Conservation (phyloP, 2,888 invertebrate species). For the Disparrhopalites patrizii region DNA sequence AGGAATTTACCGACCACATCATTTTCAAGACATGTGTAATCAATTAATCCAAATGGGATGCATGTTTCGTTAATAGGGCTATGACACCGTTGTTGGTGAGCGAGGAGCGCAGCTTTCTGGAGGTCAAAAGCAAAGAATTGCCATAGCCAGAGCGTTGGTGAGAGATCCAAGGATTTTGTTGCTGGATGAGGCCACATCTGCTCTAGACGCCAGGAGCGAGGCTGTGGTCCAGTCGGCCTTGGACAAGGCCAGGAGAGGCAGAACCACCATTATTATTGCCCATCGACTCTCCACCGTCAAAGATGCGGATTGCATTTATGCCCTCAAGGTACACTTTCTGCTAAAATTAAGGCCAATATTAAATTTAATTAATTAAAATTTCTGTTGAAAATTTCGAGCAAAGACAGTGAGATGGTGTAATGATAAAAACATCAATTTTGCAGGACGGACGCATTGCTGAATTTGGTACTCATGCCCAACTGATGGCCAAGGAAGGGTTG, state of each 20-base stretch:
- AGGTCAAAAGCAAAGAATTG: conserved; percentile 56
- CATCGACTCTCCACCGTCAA: conserved; percentile 50
- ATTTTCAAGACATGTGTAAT: background rate
- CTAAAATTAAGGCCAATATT: too few species aligned
- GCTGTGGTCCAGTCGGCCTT: conserved; percentile 56
- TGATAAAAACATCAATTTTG: too few species aligned
- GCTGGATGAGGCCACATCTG: conserved; percentile 55
- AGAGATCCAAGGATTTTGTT: conserved; percentile 53
- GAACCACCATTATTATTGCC: conserved; percentile 51
- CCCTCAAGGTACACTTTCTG: conserved; percentile 49
- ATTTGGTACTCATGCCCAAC: conserved; percentile 50
- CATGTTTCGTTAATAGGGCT: conserved; percentile 48
- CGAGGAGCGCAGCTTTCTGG: conserved; percentile 54
- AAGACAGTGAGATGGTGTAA: too few species aligned
- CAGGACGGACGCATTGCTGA: conserved; percentile 50
- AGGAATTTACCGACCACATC: background rate
- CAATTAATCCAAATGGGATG: background rate
- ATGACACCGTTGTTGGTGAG: conserved; percentile 55
- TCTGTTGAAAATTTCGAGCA: too few species aligned
- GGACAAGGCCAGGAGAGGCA: conserved; percentile 53
- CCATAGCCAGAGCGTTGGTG: conserved; percentile 57
- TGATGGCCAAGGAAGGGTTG: conserved; percentile 50
- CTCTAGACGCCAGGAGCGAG: conserved; percentile 56
- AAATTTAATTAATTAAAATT: too few species aligned
- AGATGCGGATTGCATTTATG: conserved; percentile 50